A percentile compares a stretch with the other conserved stretches of the same genome.
These are phyloP conservation scores for Struthidea cinerea DNA, from an alignment of 2,113 vertebrate species.

Conservation along the genomic window DNA sequence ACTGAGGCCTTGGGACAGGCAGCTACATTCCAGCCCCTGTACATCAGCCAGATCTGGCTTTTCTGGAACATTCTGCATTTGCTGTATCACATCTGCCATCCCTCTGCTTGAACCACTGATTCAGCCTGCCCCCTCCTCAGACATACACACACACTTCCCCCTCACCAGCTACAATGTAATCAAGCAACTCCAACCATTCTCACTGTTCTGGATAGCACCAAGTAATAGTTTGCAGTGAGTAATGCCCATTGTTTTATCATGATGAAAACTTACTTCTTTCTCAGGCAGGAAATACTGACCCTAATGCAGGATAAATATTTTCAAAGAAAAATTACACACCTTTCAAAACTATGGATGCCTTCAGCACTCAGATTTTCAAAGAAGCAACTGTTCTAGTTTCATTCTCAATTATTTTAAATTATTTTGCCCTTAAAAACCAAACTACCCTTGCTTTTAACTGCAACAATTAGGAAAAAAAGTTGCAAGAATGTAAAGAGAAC, in stretches of 20 bases:
- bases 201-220: fast-evolving
- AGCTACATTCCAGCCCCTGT: background rate
- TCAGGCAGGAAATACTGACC: fast-evolving
- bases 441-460: background rate
- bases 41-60: background rate
- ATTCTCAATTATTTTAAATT: background rate
- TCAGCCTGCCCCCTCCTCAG: background rate
- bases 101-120: background rate
- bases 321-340: background rate
- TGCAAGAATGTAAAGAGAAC: background rate
- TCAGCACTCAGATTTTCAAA: background rate
- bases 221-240: fast-evolving
- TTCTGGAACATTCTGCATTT: background rate
- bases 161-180: background rate
- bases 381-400: background rate
- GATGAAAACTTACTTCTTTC: background rate
- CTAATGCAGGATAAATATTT: background rate
- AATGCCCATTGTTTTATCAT: background rate
- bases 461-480: background rate
- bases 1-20: fast-evolving
- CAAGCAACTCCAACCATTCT: background rate
- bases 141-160: too few relatives aligned
- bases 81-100: background rate
- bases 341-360: background rate
- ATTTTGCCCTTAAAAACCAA: background rate